These are phyloP conservation scores for Prunella fulvescens DNA, from an alignment of 2,113 vertebrate species.

Conservation along the genomic window DNA sequence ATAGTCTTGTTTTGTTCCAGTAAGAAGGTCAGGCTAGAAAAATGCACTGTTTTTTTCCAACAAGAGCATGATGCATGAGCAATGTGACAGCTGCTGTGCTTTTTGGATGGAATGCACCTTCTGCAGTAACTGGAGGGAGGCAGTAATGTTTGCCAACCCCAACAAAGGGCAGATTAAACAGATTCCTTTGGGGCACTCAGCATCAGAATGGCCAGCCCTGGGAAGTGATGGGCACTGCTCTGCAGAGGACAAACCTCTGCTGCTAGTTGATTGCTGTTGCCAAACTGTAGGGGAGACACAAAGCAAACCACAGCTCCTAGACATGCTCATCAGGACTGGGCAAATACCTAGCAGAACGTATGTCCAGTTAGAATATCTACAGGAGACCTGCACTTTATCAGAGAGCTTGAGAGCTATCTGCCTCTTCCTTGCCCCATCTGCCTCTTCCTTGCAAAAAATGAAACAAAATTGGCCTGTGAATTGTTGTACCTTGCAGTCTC, in stretches of 20 bases:
- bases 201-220: not conserved
- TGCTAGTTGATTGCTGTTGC: not conserved
- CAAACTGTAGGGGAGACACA: too few species aligned
- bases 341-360: not conserved
- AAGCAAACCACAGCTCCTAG: not conserved
- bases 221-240: fast-evolving
- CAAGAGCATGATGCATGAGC: not conserved
- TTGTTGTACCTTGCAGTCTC: not conserved
- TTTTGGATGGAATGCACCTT: not conserved
- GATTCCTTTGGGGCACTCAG: not conserved
- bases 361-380: not conserved
- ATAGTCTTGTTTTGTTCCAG: too few species aligned
- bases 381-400: not conserved
- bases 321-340: not conserved
- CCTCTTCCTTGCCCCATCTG: not conserved
- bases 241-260: not conserved
- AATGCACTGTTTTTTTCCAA: not conserved
- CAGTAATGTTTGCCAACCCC: not conserved
- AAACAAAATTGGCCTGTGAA: not conserved
- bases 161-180: not conserved
- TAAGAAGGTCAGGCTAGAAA: not conserved
- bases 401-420: not conserved
- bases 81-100: not conserved
- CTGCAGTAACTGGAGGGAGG: not conserved
- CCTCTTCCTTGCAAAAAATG: not conserved